These are phyloP conservation scores for Cinclus cinclus DNA, from an alignment of 2,113 vertebrate species.

Conservation along the genomic window DNA sequence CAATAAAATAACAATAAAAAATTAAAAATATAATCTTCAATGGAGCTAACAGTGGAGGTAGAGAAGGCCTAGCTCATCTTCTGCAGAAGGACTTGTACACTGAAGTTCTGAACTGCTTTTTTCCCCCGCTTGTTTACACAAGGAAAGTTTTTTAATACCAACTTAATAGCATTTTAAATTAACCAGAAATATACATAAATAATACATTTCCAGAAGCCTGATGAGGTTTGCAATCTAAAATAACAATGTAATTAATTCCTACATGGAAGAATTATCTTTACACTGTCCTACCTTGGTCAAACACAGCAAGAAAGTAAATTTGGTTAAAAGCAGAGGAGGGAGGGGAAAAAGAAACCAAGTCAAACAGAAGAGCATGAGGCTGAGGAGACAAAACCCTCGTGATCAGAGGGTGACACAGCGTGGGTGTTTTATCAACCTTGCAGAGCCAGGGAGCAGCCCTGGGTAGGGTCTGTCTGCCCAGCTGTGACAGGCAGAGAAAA, in stretches of 20 bases:
- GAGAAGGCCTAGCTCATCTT: background rate
- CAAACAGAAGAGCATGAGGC: rapidly evolving
- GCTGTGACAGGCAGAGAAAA: background rate
- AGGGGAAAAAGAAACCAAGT: background rate
- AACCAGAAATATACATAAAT: background rate
- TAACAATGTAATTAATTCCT: background rate
- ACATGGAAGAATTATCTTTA: background rate
- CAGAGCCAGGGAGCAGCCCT: background rate
- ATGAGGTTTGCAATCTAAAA: background rate
- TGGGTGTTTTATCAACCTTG: background rate
- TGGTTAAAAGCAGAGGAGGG: background rate
- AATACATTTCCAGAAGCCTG: background rate
- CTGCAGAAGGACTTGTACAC: background rate
- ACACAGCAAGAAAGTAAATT: background rate
- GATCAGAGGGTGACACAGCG: background rate
- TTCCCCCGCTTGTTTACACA: background rate
- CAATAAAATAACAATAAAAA: background rate
- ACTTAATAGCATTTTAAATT: background rate
- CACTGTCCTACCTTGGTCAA: background rate
- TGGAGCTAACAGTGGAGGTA: background rate
- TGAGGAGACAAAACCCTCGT: background rate
- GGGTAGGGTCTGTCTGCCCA: background rate
- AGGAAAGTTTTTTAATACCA: background rate
- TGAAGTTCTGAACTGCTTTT: background rate
- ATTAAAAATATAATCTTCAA: background rate